Evolutionary conservation across 2,113 vertebrate species (phyloP).

Genomic region (Etheostoma spectabile): DNA sequence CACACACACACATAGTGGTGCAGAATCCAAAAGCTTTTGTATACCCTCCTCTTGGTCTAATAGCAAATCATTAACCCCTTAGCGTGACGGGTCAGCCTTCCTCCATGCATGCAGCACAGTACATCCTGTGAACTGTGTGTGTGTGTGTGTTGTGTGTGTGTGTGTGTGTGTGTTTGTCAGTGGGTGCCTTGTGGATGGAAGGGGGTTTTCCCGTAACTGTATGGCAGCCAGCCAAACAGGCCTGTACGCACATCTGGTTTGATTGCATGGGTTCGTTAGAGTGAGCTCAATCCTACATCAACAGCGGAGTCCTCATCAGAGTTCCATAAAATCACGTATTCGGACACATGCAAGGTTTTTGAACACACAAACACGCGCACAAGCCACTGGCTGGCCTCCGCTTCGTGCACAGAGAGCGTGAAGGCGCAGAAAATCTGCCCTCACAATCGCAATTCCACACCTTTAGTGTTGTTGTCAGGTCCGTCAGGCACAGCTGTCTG

Average conservation of each 20-base stretch:
- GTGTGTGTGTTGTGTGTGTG: constrained; percentile 6
- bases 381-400: background rate
- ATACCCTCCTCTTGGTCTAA: constrained; percentile 37
- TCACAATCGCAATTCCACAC: constrained; percentile 72
- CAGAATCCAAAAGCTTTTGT: constrained; percentile 25
- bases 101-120: constrained; percentile 22
- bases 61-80: constrained; percentile 58
- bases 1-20: constrained; percentile 19
- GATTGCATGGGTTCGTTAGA: constrained; percentile 39
- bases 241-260: constrained; percentile 65
- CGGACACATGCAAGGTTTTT: constrained; percentile 5
- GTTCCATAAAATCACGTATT: constrained; percentile 30
- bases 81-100: constrained; percentile 49
- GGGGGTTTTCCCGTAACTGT: constrained; percentile 46
- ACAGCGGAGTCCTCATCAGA: background rate
- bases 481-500: constrained; percentile 70
- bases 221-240: constrained; percentile 40
- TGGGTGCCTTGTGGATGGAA: background rate
- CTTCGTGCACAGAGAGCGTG: constrained; percentile 19
- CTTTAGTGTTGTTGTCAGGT: constrained; percentile 66
- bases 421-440: constrained; percentile 54
- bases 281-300: constrained; percentile 25
- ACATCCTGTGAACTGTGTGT: constrained; percentile 27
- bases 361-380: constrained; percentile 3
- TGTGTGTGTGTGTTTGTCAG: background rate